A percentile compares a stretch with the other conserved stretches of the same genome.
Conservation (phyloP, 2,113 vertebrate genomes). For the Spheniscus mendiculus region DNA sequence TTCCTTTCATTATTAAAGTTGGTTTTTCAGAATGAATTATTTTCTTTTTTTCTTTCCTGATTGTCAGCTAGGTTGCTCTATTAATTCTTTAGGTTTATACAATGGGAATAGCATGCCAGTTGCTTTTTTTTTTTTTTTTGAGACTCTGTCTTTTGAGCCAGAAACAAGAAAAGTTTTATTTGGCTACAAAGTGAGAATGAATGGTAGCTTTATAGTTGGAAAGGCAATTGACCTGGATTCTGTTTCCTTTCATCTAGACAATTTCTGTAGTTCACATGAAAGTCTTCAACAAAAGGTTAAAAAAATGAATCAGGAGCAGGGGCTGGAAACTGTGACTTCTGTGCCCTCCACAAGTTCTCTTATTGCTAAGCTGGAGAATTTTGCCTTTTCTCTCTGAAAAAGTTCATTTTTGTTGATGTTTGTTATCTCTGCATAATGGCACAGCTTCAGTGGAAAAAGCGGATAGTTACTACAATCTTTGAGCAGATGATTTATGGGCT, state of each 20-base stretch:
- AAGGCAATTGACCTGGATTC: background rate
- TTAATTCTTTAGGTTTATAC: background rate
- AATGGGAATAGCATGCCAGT: background rate
- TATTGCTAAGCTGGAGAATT: background rate
- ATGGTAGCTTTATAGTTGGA: background rate
- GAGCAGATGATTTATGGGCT: background rate
- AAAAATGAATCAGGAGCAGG: background rate
- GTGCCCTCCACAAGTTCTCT: background rate
- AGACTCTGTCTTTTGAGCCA: background rate
- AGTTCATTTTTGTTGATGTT: background rate
- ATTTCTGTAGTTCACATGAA: background rate
- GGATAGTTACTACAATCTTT: background rate
- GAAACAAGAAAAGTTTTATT: background rate
- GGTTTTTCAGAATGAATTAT: background rate
- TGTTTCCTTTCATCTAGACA: background rate
- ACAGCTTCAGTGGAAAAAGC: background rate
- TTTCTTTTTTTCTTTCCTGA: background rate
- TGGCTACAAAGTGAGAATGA: background rate
- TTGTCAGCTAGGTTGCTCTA: background rate
- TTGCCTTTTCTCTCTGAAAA: background rate
- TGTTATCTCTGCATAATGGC: background rate
- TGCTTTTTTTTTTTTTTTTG: background rate
- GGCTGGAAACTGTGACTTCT: background rate
- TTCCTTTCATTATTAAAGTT: background rate
- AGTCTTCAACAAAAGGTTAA: background rate